Conservation (phyloP, 2,888 invertebrate genomes). For the Melanotus villosus region DNA sequence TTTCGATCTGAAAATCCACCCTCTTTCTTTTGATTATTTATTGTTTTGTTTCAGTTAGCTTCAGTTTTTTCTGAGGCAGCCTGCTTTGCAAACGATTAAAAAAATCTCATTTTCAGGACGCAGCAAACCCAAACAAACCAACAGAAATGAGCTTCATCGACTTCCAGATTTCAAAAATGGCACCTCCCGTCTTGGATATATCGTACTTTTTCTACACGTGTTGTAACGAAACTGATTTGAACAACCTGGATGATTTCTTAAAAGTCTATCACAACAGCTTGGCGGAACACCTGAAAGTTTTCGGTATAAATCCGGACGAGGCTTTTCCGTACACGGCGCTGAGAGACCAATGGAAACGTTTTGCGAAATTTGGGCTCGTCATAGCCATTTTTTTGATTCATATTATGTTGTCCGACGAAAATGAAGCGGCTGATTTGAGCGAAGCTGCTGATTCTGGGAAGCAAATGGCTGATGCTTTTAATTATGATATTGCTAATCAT, state of each 20-base stretch:
- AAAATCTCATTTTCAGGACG: too few relatives aligned
- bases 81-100: too few relatives aligned
- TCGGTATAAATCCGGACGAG: constrained; percentile 51
- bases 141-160: constrained; percentile 54
- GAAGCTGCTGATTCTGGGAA: not conserved
- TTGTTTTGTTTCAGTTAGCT: too few relatives aligned
- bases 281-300: constrained; percentile 46
- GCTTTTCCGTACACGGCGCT: constrained; percentile 48
- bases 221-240: constrained; percentile 44
- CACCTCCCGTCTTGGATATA: constrained; percentile 54
- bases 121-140: constrained; percentile 39
- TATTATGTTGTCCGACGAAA: constrained; percentile 44
- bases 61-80: too few relatives aligned
- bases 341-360: constrained; percentile 35
- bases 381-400: constrained; percentile 33
- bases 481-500: constrained; percentile 7
- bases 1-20: too few relatives aligned
- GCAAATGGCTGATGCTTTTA: constrained; percentile 1
- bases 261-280: constrained; percentile 54
- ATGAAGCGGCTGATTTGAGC: constrained; percentile 30
- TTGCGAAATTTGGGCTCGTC: constrained; percentile 40
- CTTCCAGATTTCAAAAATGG: constrained; percentile 54
- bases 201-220: constrained; percentile 54
- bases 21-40: too few relatives aligned
- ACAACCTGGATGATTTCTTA: constrained; percentile 51